A percentile compares a stretch with the other conserved stretches of the same genome.
phyloP scores from a whole-genome alignment of 1,140 invertebrate genomes.

The Adoxophyes honmai region DNA sequence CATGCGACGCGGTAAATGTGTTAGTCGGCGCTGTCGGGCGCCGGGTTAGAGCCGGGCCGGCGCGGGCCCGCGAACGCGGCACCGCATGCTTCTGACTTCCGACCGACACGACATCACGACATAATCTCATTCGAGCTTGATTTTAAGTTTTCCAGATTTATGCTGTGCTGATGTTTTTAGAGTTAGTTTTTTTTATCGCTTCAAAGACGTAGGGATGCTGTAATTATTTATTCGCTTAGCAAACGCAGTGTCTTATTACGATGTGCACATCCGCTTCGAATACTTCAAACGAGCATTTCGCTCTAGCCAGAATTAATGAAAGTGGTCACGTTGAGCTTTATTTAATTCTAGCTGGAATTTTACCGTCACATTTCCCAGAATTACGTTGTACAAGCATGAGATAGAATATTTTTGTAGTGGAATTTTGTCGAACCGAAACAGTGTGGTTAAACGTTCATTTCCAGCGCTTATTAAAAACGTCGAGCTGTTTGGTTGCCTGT shows the following conservation, averaged over 20 bases:
- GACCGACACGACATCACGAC: slow-evolving; percentile 31
- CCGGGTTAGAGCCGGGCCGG: no score
- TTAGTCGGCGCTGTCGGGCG: no score
- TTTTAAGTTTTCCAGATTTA: slow-evolving; percentile 37
- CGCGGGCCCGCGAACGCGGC: slow-evolving; percentile 2
- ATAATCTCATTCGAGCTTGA: slow-evolving; percentile 46
- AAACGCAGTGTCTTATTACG: slow-evolving; percentile 26
- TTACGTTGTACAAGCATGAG: neutral
- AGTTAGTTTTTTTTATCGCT: slow-evolving; percentile 44
- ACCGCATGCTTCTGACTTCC: neutral
- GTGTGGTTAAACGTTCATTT: neutral
- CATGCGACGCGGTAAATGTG: slow-evolving; percentile 65
- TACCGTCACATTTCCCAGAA: slow-evolving; percentile 7
- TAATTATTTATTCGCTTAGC: slow-evolving; percentile 42
- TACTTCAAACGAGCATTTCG: neutral
- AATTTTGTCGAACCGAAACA: neutral
- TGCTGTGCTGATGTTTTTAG: slow-evolving; percentile 46
- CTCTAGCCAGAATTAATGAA: neutral
- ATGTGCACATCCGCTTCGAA: slow-evolving; percentile 34
- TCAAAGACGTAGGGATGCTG: slow-evolving; percentile 35
- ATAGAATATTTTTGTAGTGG: slow-evolving; percentile 2
- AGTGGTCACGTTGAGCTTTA: neutral
- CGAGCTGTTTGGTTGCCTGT: neutral
- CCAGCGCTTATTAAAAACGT: neutral
- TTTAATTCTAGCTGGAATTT: slow-evolving; percentile 4